A percentile compares a stretch with the other conserved stretches of the same genome.
Conservation (phyloP, 2,888 invertebrate species). For the Drosophila kambysellisi region DNA sequence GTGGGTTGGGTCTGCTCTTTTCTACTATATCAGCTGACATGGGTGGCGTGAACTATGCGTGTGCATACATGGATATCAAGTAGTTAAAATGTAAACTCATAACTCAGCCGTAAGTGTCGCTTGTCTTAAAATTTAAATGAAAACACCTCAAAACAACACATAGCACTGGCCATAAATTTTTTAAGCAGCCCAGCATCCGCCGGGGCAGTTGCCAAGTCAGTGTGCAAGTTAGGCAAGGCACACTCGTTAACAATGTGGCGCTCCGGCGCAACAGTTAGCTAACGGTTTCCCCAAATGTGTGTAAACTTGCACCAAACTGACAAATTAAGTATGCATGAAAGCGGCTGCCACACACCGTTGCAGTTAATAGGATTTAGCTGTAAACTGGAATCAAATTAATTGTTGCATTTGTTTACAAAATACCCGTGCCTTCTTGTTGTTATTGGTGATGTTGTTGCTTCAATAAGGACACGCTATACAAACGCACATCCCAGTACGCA, state of each 20-base stretch:
- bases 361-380: constrained; percentile 72
- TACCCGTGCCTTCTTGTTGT: constrained; percentile 46
- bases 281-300: constrained; percentile 55
- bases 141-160: constrained; percentile 50
- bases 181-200: constrained; percentile 31
- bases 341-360: constrained; percentile 43
- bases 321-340: constrained; percentile 77
- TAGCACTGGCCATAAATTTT: constrained; percentile 43
- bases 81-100: constrained; percentile 71
- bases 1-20: constrained; percentile 1
- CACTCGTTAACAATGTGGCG: neutral
- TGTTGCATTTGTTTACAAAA: constrained; percentile 74
- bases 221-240: constrained; percentile 17
- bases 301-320: constrained; percentile 64
- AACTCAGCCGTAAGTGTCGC: constrained; percentile 58
- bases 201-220: constrained; percentile 22
- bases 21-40: constrained; percentile 14
- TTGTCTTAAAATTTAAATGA: constrained; percentile 73
- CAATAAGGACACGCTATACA: neutral
- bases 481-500: constrained; percentile 1
- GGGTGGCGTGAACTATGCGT: constrained; percentile 18
- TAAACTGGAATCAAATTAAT: constrained; percentile 73
- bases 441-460: constrained; percentile 4
- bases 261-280: constrained; percentile 67
- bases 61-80: constrained; percentile 42